Conservation (phyloP, 2,797 vertebrate genomes). For the Chaunax sp. region DNA sequence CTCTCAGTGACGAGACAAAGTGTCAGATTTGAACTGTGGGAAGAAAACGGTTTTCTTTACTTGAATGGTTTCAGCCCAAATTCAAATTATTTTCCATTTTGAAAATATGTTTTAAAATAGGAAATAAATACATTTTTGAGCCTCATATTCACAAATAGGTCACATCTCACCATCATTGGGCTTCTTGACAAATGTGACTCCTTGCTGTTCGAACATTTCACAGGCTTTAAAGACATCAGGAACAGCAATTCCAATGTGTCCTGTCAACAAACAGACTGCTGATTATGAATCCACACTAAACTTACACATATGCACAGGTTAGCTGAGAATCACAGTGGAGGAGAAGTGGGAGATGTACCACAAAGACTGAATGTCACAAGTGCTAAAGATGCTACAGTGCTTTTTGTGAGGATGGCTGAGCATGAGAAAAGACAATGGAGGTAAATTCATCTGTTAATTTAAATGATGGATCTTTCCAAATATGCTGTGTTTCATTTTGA, state of each 20-base stretch:
- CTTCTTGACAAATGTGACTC: conserved; percentile 97
- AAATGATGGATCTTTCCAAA: too few relatives aligned
- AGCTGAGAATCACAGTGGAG: too few relatives aligned
- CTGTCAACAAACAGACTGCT: conserved; percentile 70
- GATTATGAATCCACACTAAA: neutral
- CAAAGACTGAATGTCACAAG: neutral
- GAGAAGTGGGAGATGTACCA: too few relatives aligned
- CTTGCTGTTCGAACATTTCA: conserved; percentile 94
- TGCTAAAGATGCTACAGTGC: too few relatives aligned
- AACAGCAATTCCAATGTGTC: conserved; percentile 97
- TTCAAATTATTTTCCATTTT: neutral
- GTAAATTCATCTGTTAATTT: too few relatives aligned
- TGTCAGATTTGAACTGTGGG: too few relatives aligned
- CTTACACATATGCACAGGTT: neutral
- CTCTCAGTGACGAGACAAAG: too few relatives aligned
- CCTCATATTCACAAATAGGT: neutral
- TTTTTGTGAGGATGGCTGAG: too few relatives aligned
- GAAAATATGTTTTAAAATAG: neutral
- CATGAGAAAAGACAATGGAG: too few relatives aligned
- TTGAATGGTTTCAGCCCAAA: too few relatives aligned
- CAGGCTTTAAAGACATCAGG: conserved; percentile 93
- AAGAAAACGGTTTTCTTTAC: too few relatives aligned
- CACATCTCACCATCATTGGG: conserved; percentile 90
- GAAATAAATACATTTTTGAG: neutral
- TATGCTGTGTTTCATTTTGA: too few relatives aligned